A percentile compares a stretch with the other conserved stretches of the same genome.
Evolutionary conservation across 2,888 invertebrate genomes (phyloP).

Genomic region (Eupithecia subumbrata): DNA sequence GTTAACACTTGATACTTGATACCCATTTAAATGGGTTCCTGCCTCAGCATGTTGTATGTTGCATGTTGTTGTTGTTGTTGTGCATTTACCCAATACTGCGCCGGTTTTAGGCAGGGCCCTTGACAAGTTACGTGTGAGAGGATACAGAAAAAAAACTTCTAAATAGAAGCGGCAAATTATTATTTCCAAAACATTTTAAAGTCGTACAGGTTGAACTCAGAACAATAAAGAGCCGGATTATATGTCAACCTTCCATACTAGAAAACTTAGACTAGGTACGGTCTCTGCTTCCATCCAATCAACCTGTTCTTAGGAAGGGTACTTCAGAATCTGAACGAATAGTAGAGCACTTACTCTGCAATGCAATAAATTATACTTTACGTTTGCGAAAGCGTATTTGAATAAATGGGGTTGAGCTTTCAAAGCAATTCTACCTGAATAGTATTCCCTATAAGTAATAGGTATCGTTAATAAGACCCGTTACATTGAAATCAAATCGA

Average conservation of each 20-base stretch:
- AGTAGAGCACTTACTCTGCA: constrained; percentile 6
- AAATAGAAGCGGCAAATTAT: too few relatives aligned
- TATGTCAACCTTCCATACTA: not conserved
- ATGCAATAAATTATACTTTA: constrained; percentile 36
- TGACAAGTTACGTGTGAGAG: too few relatives aligned
- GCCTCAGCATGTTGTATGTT: too few relatives aligned
- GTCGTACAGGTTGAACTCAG: too few relatives aligned
- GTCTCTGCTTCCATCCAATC: not conserved
- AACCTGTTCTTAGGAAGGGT: not conserved
- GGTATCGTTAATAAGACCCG: constrained; percentile 71
- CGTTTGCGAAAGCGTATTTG: constrained; percentile 44
- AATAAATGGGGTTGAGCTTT: constrained; percentile 68
- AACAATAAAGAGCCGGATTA: too few relatives aligned
- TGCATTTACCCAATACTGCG: too few relatives aligned
- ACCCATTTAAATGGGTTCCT: too few relatives aligned
- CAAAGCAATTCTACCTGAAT: constrained; percentile 60
- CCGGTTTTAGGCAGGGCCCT: too few relatives aligned
- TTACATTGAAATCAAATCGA: constrained; percentile 71
- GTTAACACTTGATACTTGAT: too few relatives aligned
- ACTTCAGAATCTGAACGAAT: not conserved
- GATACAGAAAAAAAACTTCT: too few relatives aligned
- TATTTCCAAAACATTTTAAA: too few relatives aligned
- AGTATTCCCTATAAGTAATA: constrained; percentile 73
- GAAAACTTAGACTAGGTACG: not conserved
- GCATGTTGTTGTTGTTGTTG: too few relatives aligned